phyloP scores from a whole-genome alignment of 2,888 invertebrate species.

The Acrocyrtus sp. region DNA sequence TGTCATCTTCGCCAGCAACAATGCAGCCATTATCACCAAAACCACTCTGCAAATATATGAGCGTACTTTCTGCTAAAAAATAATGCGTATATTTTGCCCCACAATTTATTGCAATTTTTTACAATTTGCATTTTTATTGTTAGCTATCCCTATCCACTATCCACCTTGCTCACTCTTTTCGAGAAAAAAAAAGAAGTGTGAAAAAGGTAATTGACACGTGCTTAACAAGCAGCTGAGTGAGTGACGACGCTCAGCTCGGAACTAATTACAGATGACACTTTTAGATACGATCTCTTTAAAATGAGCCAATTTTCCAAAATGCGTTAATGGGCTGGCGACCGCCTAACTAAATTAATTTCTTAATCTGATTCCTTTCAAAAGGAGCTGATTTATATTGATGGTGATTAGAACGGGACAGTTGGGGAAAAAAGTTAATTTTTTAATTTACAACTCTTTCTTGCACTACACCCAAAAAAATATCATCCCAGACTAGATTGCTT shows the following conservation, averaged over 20 bases:
- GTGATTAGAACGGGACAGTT: not conserved
- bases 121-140: constrained; percentile 52
- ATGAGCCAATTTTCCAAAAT: constrained; percentile 28
- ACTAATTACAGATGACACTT: constrained; percentile 29
- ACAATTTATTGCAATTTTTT: constrained; percentile 26
- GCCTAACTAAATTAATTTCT: constrained; percentile 41
- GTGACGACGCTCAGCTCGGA: not conserved
- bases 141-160: too few relatives aligned
- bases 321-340: not conserved
- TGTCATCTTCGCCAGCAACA: constrained; percentile 40
- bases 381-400: too few relatives aligned
- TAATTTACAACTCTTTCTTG: not conserved
- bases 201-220: constrained; percentile 48
- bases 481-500: not conserved
- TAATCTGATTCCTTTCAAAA: constrained; percentile 51
- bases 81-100: not conserved
- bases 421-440: too few relatives aligned
- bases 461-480: too few relatives aligned
- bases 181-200: too few relatives aligned
- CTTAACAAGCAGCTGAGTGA: constrained; percentile 13
- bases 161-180: not conserved
- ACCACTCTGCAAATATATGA: not conserved
- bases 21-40: not conserved
- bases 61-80: too few relatives aligned
- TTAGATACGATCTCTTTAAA: not conserved